Evolutionary conservation across 2,888 invertebrate species (phyloP), one percentile per base, ranked within the genome.

Genomic region (Kuschelorhynchus macadamiae): DNA sequence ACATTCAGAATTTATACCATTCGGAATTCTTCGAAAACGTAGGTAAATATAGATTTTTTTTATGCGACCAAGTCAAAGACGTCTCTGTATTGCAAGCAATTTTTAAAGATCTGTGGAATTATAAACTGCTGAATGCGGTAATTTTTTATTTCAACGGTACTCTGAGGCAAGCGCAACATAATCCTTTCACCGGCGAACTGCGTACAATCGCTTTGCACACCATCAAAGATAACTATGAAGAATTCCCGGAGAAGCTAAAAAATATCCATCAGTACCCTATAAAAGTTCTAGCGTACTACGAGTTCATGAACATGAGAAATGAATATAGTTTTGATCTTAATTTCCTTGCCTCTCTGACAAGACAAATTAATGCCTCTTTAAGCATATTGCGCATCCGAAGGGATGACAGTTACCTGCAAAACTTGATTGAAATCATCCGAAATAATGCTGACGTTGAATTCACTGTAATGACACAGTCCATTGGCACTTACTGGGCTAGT

Each of bases 381-480:
- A 39, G 4, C 7, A 5, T n/a, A 39, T 9, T 39, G 39, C n/a
- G 4, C 5, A 39, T 12, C 3, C 3, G 12, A 39, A 39, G 30
- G 9, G 30, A 39, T 39, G 39, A 9, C 3, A 39, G 39, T 39
- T 3, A 9, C 4, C 4, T 39, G 4, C 5, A n/a, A 9, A 5
- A 39, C n/a, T n/a, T 39, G 3, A 39, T 39, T 9, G n/a, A 39
- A n/a, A 18, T 17, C 7, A 39, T 53, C 7, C 14, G 4, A 11
- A 2, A 5, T 32, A n/a, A n/a, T n/a, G n/a, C 53, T 20, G 32
- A 53, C 11, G 53, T 33, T 9, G 53, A 53, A 20, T 12, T 53
- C 11, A 17, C 11, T 16, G 5, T 17, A 8, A 9, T 39, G 12
- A 39, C 39, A 4, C 39, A 39, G n/a, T 5, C 39, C 3, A n/a